A percentile compares a stretch with the other conserved stretches of the same genome.
Conservation (phyloP, 1,140 invertebrate species). For the Halotydeus destructor region DNA sequence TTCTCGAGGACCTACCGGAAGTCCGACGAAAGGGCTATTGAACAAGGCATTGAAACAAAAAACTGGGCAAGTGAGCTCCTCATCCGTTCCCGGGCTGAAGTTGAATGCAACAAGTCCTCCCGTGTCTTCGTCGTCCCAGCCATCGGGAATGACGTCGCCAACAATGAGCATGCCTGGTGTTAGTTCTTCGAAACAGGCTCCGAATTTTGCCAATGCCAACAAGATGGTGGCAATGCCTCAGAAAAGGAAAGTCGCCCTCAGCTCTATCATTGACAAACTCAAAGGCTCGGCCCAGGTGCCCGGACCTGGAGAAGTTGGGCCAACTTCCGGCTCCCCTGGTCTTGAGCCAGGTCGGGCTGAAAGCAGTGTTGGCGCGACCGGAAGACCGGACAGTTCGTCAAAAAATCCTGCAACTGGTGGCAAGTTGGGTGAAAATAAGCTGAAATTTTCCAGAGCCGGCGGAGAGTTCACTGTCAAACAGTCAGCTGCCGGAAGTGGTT, state of each 20-base stretch:
- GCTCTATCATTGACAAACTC: slow-evolving; percentile 64
- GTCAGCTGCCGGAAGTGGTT: slow-evolving; percentile 9
- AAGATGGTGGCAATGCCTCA: slow-evolving; percentile 23
- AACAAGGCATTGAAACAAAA: neutral
- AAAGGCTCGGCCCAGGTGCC: slow-evolving; percentile 20
- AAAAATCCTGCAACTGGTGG: slow-evolving; percentile 6
- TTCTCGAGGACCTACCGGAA: neutral
- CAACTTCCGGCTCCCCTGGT: slow-evolving; percentile 4
- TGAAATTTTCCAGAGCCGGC: slow-evolving; percentile 16
- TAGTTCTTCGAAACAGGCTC: neutral
- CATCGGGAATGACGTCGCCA: too few relatives aligned
- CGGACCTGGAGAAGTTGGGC: neutral
- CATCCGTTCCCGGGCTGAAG: neutral
- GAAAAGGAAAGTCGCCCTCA: slow-evolving; percentile 38
- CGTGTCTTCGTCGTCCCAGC: slow-evolving; percentile 1
- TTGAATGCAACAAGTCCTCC: neutral
- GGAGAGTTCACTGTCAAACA: slow-evolving; percentile 18
- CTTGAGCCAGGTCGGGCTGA: neutral
- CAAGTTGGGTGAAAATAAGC: slow-evolving; percentile 14
- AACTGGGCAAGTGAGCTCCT: neutral
- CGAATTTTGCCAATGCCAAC: neutral
- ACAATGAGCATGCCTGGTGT: too few relatives aligned
- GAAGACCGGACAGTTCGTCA: slow-evolving; percentile 12
- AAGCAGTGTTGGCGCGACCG: neutral
- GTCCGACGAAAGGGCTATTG: neutral